These are phyloP conservation scores for Cataglyphis cursor DNA, from an alignment of 2,888 invertebrate genomes.

Conservation along the genomic window DNA sequence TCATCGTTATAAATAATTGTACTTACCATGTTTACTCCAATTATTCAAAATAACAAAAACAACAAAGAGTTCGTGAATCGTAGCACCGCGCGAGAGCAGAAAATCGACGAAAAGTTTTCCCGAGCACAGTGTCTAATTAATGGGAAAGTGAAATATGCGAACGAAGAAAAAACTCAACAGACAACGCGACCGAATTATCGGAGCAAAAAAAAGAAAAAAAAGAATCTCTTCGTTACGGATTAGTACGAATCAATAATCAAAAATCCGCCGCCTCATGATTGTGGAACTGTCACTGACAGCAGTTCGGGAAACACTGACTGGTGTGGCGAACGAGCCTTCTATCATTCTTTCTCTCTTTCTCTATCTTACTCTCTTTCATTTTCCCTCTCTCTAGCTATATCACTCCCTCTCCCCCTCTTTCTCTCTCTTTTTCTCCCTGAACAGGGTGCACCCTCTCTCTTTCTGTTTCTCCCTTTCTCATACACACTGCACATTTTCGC, in stretches of 20 bases:
- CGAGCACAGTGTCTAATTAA: conserved; percentile 5
- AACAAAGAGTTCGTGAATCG: conserved; percentile 39
- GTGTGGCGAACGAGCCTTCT: conserved; percentile 62
- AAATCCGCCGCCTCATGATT: conserved; percentile 78
- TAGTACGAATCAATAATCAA: conserved; percentile 69
- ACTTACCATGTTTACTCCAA: conserved; percentile 70
- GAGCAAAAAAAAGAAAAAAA: neutral
- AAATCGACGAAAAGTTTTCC: neutral
- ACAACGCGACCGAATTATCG: conserved; percentile 37
- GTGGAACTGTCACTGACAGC: conserved; percentile 86
- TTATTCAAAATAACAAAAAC: conserved; percentile 42
- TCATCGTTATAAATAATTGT: neutral
- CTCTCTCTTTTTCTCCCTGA: conserved; percentile 38
- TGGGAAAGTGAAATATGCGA: neutral
- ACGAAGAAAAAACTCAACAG: conserved; percentile 16
- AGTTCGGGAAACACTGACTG: conserved; percentile 86
- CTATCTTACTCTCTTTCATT: conserved; percentile 55
- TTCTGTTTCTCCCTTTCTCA: conserved; percentile 32
- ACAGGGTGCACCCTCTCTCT: neutral
- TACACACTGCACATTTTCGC: conserved; percentile 24
- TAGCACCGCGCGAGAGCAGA: conserved; percentile 53
- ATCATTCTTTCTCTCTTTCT: conserved; percentile 67
- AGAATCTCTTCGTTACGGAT: conserved; percentile 31
- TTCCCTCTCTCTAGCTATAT: conserved; percentile 47
- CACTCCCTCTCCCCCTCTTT: conserved; percentile 52